Evolutionary conservation across 2,888 invertebrate species (phyloP).

Genomic region (Ormyrus pomaceus): DNA sequence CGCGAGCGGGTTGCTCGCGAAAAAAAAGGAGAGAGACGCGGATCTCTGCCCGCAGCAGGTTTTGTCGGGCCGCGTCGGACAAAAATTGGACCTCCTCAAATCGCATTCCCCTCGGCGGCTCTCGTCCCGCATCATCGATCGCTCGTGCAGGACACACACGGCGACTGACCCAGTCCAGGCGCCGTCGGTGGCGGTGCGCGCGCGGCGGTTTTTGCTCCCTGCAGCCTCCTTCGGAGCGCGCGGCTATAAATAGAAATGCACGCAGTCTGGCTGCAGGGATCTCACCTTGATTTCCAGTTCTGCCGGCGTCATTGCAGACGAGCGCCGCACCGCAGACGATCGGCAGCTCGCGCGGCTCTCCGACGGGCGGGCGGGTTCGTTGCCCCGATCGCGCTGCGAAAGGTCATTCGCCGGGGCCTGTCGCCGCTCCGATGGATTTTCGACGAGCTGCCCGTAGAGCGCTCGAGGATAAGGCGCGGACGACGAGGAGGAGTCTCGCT

Average conservation of each 20-base stretch:
- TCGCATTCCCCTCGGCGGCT: too few relatives aligned
- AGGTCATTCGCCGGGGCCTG: background rate
- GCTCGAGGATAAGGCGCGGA: background rate
- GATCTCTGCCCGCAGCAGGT: too few relatives aligned
- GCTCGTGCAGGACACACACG: too few relatives aligned
- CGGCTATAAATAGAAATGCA: constrained; percentile 42
- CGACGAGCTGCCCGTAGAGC: background rate
- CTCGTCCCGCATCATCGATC: too few relatives aligned
- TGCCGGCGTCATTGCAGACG: background rate
- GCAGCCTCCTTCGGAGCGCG: background rate
- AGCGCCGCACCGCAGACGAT: background rate
- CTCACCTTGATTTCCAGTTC: constrained; percentile 52
- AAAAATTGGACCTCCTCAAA: too few relatives aligned
- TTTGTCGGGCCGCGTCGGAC: too few relatives aligned
- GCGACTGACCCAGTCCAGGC: too few relatives aligned
- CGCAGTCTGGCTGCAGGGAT: background rate
- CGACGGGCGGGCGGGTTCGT: constrained; percentile 1
- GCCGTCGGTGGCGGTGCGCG: too few relatives aligned
- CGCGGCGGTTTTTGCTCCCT: background rate
- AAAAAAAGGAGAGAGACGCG: too few relatives aligned
- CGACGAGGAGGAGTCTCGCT: too few relatives aligned
- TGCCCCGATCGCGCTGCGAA: constrained; percentile 18
- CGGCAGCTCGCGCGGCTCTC: too few relatives aligned
- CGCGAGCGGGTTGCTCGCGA: too few relatives aligned
- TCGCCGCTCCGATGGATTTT: background rate